Conservation (phyloP, 2,113 vertebrate genomes). For the Neofelis nebulosa region DNA sequence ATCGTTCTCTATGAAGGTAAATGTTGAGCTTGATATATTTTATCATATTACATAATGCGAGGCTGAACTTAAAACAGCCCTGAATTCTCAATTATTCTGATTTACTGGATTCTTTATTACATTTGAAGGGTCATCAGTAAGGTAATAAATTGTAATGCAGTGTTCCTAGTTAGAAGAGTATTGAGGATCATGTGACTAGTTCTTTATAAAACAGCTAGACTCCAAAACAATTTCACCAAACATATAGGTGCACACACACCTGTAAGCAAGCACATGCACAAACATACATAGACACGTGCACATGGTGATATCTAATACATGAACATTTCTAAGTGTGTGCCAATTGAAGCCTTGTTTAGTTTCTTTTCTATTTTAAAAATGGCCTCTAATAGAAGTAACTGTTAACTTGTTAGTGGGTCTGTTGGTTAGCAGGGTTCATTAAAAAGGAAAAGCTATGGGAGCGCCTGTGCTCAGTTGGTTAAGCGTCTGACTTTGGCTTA, state of each 20-base stretch:
- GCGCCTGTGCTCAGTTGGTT: too few species aligned
- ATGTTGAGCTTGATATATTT: conserved; percentile 55
- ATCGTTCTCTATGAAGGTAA: conserved; percentile 41
- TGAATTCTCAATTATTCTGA: conserved; percentile 68
- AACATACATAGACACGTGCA: not conserved
- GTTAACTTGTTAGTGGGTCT: not conserved
- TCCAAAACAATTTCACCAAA: not conserved
- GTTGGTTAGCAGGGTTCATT: not conserved
- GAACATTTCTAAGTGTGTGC: not conserved
- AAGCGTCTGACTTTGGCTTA: too few species aligned
- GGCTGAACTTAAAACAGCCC: conserved; percentile 62
- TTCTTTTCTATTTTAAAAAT: not conserved
- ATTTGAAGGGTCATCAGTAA: conserved; percentile 65
- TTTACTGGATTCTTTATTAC: conserved; percentile 67
- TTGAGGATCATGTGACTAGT: conserved; percentile 48
- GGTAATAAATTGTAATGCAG: conserved; percentile 39
- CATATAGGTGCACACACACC: not conserved
- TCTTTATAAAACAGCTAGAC: conserved; percentile 50
- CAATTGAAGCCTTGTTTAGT: not conserved
- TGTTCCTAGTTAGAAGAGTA: conserved; percentile 48
- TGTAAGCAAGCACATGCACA: not conserved
- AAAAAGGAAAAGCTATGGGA: not conserved
- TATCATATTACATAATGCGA: conserved; percentile 48
- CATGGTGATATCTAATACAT: not conserved
- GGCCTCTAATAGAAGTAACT: not conserved